Evolutionary conservation across 2,888 invertebrate species (phyloP).

Genomic region (Apotomis turbidana): DNA sequence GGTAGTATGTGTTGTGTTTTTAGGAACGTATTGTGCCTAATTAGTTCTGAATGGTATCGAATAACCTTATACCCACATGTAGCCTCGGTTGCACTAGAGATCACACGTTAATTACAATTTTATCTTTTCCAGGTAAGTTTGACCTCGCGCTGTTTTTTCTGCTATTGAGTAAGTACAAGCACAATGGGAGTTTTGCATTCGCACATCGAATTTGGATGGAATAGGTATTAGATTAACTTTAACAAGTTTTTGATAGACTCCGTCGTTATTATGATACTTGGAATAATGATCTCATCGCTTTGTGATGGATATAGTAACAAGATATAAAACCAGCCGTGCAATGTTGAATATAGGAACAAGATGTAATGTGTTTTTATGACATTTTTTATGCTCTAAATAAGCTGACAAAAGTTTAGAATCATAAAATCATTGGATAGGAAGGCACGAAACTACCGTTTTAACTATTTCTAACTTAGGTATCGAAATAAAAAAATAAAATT

Average conservation of each 20-base stretch:
- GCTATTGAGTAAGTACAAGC: conserved; percentile 28
- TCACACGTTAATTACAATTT: conserved; percentile 30
- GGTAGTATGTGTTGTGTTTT: background rate
- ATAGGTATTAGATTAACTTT: conserved; percentile 30
- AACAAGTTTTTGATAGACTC: conserved; percentile 14
- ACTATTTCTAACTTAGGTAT: too few relatives aligned
- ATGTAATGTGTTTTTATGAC: too few relatives aligned
- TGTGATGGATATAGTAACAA: background rate
- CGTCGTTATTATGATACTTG: background rate
- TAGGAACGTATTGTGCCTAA: too few relatives aligned
- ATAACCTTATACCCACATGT: conserved; percentile 14
- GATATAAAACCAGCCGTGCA: background rate
- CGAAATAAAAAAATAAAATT: too few relatives aligned
- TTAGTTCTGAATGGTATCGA: background rate
- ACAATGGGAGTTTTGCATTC: conserved; percentile 33
- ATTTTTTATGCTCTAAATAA: too few relatives aligned
- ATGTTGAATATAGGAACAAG: background rate
- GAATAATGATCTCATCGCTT: conserved; percentile 17
- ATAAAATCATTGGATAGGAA: too few relatives aligned
- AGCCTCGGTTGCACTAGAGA: conserved; percentile 1
- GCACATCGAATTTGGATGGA: conserved; percentile 18
- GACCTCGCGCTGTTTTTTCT: conserved; percentile 42
- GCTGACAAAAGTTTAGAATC: too few relatives aligned
- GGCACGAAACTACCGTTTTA: too few relatives aligned
- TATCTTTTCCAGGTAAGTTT: conserved; percentile 60